A percentile compares a stretch with the other conserved stretches of the same genome.
These are phyloP conservation scores for Eulacestoma nigropectus DNA, from an alignment of 2,113 vertebrate genomes.

Conservation along the genomic window DNA sequence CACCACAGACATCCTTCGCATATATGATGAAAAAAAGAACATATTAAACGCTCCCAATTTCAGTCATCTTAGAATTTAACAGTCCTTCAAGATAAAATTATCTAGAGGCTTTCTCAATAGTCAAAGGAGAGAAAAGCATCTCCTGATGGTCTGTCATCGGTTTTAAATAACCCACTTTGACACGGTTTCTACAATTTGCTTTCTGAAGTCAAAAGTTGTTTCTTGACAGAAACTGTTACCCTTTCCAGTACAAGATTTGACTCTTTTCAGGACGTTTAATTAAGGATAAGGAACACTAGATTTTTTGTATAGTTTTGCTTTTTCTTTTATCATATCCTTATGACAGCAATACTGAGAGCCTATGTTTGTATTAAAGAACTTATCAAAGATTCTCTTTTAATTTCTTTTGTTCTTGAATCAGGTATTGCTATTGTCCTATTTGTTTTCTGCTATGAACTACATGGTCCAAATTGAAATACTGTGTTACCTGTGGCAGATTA, in stretches of 20 bases:
- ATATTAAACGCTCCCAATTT: background rate
- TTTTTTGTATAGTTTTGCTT: background rate
- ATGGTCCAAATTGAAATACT: background rate
- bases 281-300: background rate
- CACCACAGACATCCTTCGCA: background rate
- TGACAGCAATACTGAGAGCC: background rate
- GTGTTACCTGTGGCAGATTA: background rate
- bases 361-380: background rate
- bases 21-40: background rate
- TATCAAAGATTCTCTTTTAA: background rate
- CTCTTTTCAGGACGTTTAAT: background rate
- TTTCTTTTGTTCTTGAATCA: background rate
- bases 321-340: background rate
- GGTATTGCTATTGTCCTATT: background rate
- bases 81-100: background rate
- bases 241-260: background rate
- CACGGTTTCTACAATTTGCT: background rate
- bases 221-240: background rate
- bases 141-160: accelerated
- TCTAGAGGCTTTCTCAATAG: background rate
- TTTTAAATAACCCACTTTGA: background rate
- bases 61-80: background rate
- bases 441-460: background rate
- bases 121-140: background rate
- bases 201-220: background rate